Evolutionary conservation across 1,140 invertebrate genomes (phyloP), one percentile per base, ranked within the genome.

Genomic region (Atopsyche davidsoni): DNA sequence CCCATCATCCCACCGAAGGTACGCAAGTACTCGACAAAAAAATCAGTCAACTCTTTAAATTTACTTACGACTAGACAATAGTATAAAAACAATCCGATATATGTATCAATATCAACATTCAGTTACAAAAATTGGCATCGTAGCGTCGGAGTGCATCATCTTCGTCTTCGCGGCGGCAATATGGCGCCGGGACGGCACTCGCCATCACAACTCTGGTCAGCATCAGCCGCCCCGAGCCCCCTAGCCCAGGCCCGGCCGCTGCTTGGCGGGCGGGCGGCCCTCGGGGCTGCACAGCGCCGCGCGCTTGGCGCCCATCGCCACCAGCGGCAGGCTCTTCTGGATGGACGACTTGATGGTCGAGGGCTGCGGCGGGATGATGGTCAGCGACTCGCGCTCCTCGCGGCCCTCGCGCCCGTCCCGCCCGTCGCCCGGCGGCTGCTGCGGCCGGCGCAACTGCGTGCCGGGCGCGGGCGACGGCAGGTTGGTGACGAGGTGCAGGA

Each of bases 401-500:
- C 72, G 2, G 14, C 7, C 13, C 25, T 14, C 38, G 16, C 18
- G 21, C 0, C 28, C 72, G 2, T n/a, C 7, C 13, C 25, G 24
- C 38, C 9, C 18, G 21, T 0, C 28, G 65, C 65, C 35, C 62
- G 65, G 36, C 9, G 19, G 32, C 18, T 53, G 51, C 2, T 56
- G 43, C 2, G 55, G 44, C 0, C 56, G 40, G 14, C 13, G 14
- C 16, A 7, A 2, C 13, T 40, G 16, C 23, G 6, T 16, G 62
- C 11, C 4, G 3, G 36, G 59, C 21, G 47, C 50, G 61, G 60
- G 70, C 19, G 71, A 67, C 53, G 66, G 72, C 46, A 73, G 67
- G 61, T 78, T 80, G 59, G 75, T 79, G 48, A 89, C 79, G 9
- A 89, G 63, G 49, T 83, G 74, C 36, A 79, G 76, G 4, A 89